These are phyloP conservation scores for Caretta caretta DNA, from an alignment of 2,113 vertebrate genomes.

Conservation along the genomic window DNA sequence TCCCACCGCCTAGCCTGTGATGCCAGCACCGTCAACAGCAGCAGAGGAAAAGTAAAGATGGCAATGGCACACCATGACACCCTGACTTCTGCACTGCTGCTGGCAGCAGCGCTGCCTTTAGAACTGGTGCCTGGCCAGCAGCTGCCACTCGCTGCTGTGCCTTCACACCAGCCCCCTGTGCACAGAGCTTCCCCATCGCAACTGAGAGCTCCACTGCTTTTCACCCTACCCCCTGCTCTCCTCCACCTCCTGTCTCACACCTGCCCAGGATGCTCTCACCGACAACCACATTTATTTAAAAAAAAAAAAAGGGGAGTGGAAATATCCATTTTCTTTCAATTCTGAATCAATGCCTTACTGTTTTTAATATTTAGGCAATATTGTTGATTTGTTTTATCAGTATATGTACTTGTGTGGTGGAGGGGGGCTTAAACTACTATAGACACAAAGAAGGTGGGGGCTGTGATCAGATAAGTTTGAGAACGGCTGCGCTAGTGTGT, in stretches of 20 bases:
- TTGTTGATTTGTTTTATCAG: neutral
- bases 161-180: neutral
- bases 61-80: too few species aligned
- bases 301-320: neutral
- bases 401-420: neutral
- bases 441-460: neutral
- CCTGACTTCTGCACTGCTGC: too few species aligned
- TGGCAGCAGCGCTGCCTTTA: neutral
- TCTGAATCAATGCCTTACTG: neutral
- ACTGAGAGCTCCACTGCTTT: neutral
- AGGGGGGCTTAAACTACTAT: neutral
- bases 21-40: too few species aligned
- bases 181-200: neutral
- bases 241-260: neutral
- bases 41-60: too few species aligned
- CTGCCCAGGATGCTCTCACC: neutral
- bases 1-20: too few species aligned
- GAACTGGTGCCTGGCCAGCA: neutral
- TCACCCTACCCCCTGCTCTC: neutral
- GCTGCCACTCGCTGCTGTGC: neutral
- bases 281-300: neutral
- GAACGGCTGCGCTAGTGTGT: neutral
- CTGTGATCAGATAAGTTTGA: neutral
- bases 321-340: neutral
- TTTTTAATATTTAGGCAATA: neutral